These are phyloP conservation scores for Sebastiscus albofasciatus DNA, from an alignment of 2,797 vertebrate genomes.

Conservation along the genomic window DNA sequence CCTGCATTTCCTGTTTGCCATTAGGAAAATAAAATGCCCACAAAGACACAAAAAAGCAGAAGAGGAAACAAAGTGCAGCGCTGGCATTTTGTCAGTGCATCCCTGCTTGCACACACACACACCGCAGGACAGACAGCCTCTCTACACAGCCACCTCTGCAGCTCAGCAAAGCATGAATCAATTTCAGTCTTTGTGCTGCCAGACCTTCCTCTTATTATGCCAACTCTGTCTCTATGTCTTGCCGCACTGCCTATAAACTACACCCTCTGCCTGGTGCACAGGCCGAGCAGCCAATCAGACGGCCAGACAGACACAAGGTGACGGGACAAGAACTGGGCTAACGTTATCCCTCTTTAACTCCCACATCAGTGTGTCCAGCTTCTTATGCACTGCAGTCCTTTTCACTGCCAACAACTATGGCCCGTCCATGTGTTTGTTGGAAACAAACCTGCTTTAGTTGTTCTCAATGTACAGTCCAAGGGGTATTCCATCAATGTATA, in stretches of 20 bases:
- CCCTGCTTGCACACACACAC: constrained; percentile 5
- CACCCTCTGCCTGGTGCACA: constrained; percentile 12
- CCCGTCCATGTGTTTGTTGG: background rate
- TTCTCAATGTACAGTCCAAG: background rate
- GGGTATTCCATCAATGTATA: background rate
- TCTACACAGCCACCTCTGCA: constrained; percentile 11
- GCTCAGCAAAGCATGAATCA: constrained; percentile 41
- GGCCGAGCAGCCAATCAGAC: constrained; percentile 13
- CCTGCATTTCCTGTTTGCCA: constrained; percentile 13
- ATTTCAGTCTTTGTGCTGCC: constrained; percentile 42
- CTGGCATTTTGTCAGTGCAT: constrained; percentile 30
- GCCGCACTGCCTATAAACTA: constrained; percentile 36
- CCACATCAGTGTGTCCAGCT: background rate
- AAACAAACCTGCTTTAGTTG: background rate
- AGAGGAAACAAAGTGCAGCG: constrained; percentile 37
- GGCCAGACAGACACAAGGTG: background rate
- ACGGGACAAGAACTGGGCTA: background rate
- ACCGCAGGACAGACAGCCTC: background rate
- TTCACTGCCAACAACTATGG: background rate
- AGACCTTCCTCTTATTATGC: constrained; percentile 26
- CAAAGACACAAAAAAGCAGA: constrained; percentile 32
- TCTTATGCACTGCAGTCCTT: background rate
- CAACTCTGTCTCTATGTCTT: constrained; percentile 27
- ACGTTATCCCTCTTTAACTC: background rate
- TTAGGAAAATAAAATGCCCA: constrained; percentile 13